Evolutionary conservation across 1,140 invertebrate genomes (phyloP), one percentile per base, ranked within the genome.

Genomic region (Drosophila trapezifrons): DNA sequence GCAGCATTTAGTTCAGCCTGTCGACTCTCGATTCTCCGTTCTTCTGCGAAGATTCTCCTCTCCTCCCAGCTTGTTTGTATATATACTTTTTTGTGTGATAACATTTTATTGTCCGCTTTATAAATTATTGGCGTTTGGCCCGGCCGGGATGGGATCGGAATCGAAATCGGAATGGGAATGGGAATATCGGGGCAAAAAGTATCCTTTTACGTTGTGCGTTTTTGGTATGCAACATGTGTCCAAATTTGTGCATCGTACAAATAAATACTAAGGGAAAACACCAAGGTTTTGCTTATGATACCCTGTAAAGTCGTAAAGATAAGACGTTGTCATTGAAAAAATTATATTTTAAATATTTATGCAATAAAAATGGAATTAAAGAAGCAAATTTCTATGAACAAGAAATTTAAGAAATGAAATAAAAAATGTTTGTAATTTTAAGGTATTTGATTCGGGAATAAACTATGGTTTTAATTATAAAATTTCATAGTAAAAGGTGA

Each of bases 31-130:
- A 62, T 65, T 56, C 71, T 58, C 52, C 43, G 27, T 37, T 22
- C 49, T 52, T 40, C 12, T 18, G 15, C 10, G 27, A 27, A 60
- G 63, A 69, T 62, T 75, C 27, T 43, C 45, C 49, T 17, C 18
- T 42, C 37, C 54, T 20, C 46, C 46, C 37, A 35, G 35, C 17
- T 55, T 58, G 54, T 51, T 60, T 64, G 47, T 64, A 37, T 75
- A 57, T 55, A 46, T 55, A 49, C 45, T 64, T 58, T 65, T 60
- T 66, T 86, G 74, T 90, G 71, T 83, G 84, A 89, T 90, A 89
- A 89, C 84, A 89, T 89, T 89, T 89, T 90, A 89, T 89, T 89
- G 84, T 87, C 77, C 84, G 84, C 83, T 89, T 87, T 89, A 87
- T 89, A 87, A 89, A 89, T 87, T 87, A 87, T 87, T 87, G 84